These are phyloP conservation scores for Marmota flaviventris DNA, from an alignment of 2,113 vertebrate genomes.

Conservation along the genomic window DNA sequence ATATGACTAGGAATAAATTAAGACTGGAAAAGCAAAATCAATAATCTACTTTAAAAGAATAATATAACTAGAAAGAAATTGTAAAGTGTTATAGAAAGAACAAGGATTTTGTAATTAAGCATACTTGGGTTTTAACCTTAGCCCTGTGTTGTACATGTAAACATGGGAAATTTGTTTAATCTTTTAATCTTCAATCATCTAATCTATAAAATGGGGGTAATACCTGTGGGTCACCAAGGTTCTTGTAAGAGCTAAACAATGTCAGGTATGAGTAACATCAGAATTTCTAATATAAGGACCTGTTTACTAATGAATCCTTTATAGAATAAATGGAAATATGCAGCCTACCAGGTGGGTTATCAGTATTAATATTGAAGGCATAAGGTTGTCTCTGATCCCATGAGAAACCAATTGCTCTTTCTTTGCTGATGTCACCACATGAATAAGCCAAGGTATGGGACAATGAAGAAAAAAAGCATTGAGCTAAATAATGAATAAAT, in stretches of 20 bases:
- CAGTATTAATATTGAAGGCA: background rate
- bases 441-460: background rate
- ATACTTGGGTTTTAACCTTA: conserved; percentile 9
- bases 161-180: background rate
- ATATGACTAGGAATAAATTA: conserved; percentile 27
- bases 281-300: background rate
- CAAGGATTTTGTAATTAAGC: conserved; percentile 38
- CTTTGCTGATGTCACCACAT: background rate
- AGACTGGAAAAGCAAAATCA: background rate
- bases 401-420: background rate
- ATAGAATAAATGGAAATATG: background rate
- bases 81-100: background rate
- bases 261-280: background rate
- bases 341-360: background rate
- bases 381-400: background rate
- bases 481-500: conserved; percentile 41
- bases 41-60: conserved; percentile 44
- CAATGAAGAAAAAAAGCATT: background rate
- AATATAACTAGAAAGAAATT: conserved; percentile 36
- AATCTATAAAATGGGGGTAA: background rate
- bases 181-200: conserved; percentile 4
- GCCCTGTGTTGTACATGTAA: background rate
- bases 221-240: background rate
- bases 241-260: background rate
- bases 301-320: background rate